These are phyloP conservation scores for Elysia chlorotica DNA, from an alignment of 1,140 invertebrate species.

Conservation along the genomic window DNA sequence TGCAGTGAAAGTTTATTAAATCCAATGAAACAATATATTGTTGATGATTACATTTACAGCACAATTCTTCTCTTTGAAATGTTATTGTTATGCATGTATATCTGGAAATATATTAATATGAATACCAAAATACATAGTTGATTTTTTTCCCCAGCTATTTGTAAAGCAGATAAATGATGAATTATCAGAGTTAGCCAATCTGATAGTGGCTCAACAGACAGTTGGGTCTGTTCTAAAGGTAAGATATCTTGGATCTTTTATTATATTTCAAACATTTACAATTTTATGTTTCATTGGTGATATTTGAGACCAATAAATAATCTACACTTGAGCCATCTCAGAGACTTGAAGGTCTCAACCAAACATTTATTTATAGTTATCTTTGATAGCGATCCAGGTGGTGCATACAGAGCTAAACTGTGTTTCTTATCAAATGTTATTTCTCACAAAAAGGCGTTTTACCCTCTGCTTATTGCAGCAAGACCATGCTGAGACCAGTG, in stretches of 20 bases:
- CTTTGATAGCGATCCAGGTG: background rate
- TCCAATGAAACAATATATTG: background rate
- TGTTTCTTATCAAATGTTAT: slow-evolving; percentile 2
- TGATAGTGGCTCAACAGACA: slow-evolving; percentile 9
- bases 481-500: background rate
- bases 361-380: background rate
- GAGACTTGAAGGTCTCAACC: background rate
- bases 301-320: background rate
- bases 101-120: background rate
- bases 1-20: too few species aligned
- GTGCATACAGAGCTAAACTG: background rate
- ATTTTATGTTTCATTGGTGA: background rate
- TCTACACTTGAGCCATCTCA: background rate
- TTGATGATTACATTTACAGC: background rate
- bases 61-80: background rate
- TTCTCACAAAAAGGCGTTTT: background rate
- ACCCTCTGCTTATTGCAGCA: background rate
- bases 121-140: background rate
- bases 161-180: slow-evolving; percentile 17
- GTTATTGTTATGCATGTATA: background rate
- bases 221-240: slow-evolving; percentile 18
- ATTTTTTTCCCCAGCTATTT: slow-evolving; percentile 5
- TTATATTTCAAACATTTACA: background rate
- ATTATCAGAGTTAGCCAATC: slow-evolving; percentile 11
- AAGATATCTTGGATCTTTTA: too few species aligned